A percentile compares a stretch with the other conserved stretches of the same genome.
Evolutionary conservation across 2,113 vertebrate species (phyloP).

Genomic region (Nothoprocta pentlandii): DNA sequence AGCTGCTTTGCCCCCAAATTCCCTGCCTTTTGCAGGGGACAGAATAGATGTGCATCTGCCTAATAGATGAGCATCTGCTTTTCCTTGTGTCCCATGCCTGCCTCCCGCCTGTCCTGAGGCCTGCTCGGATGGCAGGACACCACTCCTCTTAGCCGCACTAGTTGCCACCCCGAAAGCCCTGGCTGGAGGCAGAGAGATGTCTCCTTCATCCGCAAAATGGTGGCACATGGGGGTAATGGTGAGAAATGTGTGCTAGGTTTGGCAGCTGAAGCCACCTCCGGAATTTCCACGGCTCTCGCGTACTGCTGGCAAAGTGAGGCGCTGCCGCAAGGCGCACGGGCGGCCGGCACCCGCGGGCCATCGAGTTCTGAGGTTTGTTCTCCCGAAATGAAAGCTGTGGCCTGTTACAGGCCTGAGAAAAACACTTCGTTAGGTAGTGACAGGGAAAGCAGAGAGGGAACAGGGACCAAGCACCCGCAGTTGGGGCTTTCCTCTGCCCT

Average conservation of each 20-base stretch:
- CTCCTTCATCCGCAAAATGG: background rate
- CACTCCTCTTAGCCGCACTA: accelerated
- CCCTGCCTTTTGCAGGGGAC: accelerated
- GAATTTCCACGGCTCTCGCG: accelerated
- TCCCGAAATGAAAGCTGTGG: too few species aligned
- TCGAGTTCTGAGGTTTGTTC: too few species aligned
- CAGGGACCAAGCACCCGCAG: accelerated
- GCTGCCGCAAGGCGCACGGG: background rate
- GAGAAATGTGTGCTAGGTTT: accelerated
- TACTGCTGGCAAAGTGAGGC: accelerated
- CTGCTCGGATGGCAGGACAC: background rate
- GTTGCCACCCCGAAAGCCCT: accelerated
- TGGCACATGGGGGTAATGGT: accelerated
- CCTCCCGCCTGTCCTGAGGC: background rate
- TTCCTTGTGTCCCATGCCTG: accelerated
- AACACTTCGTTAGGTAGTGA: too few species aligned
- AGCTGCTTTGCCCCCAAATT: background rate
- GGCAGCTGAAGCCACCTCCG: accelerated
- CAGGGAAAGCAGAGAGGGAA: accelerated
- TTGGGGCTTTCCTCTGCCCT: background rate
- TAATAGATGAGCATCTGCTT: background rate
- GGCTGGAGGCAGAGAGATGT: accelerated
- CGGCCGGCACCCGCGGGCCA: too few species aligned
- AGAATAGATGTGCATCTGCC: accelerated
- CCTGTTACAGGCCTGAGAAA: too few species aligned